Percentiles rank a stretch among this genome's conserved stretches.
Evolutionary conservation across 2,888 invertebrate species (phyloP).

Genomic region (Drosophila melanosoma): DNA sequence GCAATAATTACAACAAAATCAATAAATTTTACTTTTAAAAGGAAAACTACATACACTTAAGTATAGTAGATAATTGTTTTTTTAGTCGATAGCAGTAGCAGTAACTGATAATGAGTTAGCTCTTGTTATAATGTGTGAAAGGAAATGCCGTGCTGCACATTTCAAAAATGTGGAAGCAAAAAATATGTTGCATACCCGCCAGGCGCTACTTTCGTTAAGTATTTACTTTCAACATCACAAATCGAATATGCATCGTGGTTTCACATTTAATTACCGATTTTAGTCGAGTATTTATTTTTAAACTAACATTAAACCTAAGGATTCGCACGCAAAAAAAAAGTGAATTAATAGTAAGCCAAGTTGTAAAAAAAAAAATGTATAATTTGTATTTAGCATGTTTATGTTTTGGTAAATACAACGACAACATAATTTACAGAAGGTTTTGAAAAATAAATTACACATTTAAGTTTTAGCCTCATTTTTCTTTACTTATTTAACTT

Average conservation of each 20-base stretch:
- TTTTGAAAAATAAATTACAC: constrained; percentile 66
- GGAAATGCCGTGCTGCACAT: constrained; percentile 18
- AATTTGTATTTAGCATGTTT: constrained; percentile 27
- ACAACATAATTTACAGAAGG: constrained; percentile 83
- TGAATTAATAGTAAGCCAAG: constrained; percentile 48
- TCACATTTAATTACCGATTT: constrained; percentile 4
- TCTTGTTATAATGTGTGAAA: constrained; percentile 27
- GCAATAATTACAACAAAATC: constrained; percentile 44
- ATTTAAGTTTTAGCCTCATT: constrained; percentile 42
- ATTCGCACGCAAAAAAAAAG: constrained; percentile 30
- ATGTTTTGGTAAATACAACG: constrained; percentile 18
- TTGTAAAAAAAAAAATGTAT: not conserved
- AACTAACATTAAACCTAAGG: constrained; percentile 37
- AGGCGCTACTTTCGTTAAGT: constrained; percentile 31
- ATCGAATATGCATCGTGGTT: constrained; percentile 24
- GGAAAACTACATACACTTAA: constrained; percentile 31
- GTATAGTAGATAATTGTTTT: constrained; percentile 21
- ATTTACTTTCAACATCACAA: constrained; percentile 16
- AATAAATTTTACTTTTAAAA: constrained; percentile 36
- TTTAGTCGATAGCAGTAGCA: constrained; percentile 18
- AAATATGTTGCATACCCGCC: constrained; percentile 47
- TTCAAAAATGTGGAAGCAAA: constrained; percentile 13
- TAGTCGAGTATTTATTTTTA: constrained; percentile 6
- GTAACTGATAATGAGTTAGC: constrained; percentile 14
- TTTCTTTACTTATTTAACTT: constrained; percentile 11